These are phyloP conservation scores for Decapterus maruadsi DNA, from an alignment of 2,797 vertebrate genomes.

Conservation along the genomic window DNA sequence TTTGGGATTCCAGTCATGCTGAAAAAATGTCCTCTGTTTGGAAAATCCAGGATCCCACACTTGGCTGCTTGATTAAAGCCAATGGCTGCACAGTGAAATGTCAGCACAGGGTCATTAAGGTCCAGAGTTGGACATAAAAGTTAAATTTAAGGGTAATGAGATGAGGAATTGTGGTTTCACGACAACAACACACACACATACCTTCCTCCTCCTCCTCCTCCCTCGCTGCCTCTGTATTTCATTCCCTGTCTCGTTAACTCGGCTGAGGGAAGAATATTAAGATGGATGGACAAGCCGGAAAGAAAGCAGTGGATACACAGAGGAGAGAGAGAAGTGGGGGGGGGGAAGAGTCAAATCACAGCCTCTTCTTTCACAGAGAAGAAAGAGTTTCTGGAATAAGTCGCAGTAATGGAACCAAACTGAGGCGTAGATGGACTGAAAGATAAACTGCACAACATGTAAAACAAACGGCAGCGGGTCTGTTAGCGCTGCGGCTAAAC, in stretches of 20 bases:
- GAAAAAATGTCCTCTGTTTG: background rate
- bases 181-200: background rate
- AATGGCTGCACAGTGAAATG: background rate
- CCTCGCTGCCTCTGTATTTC: background rate
- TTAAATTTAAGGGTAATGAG: background rate
- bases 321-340: background rate
- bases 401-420: background rate
- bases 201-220: background rate
- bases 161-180: background rate
- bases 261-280: constrained; percentile 28
- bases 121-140: background rate
- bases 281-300: constrained; percentile 37
- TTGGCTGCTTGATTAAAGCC: background rate
- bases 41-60: background rate
- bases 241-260: constrained; percentile 28
- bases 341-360: background rate
- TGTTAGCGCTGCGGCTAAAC: constrained; percentile 2
- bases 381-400: background rate
- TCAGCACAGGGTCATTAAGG: background rate
- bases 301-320: constrained; percentile 12
- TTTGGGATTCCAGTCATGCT: too few species aligned
- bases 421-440: background rate
- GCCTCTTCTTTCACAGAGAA: background rate
- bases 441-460: background rate
- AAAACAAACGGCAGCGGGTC: background rate